Base-by-base conservation (phyloP, 2,797 vertebrate species). In the Platyrinchus mystaceus region DNA sequence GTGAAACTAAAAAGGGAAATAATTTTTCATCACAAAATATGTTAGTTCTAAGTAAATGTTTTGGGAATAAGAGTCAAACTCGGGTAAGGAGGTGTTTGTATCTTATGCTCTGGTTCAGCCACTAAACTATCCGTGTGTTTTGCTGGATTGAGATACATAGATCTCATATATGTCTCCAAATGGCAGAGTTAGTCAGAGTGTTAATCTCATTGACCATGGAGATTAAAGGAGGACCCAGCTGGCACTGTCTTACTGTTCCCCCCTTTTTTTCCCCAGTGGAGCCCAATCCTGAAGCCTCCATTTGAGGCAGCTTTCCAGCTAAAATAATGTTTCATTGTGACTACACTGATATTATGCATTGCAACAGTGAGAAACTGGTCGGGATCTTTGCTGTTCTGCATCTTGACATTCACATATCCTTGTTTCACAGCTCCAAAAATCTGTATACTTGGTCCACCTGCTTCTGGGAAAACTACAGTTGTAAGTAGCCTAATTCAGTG, bases 381-480 rank as follows among this genome's bases (percentile, higher is more conserved):
- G 59, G 43, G 59, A 39, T 68, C 84, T 91, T 71, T 86, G 83
- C 87, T 74, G 21, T 56, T 43, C 46, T 43, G 26, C 47, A 27
- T 26, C 30, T 44, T 97, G 87, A 97, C 83, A 6, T 90, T 87
- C 55, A 24, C 24, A 12, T 84, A 5, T 96, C 84, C 95, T 91
- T 95, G 15, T 94, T 93, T 94, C 64, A 15, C 92, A 98, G 97
- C 97, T 97, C 98, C 98, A 93, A 91, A 93, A 96, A 95, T 99
- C 30, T 82, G 95, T 60, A 84, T 98, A 87, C 95, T 98, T 77
- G 99, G 98, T 75, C 98, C 98, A 36, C 98, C 98, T 6, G 98
- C 98, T 95, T 98, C 98, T 60, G 98, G 98, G 94, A 99, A 98
- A 93, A 95, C 97, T 36, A 98, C 98, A 9, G 96, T 98, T 89